Evolutionary conservation across 2,888 invertebrate species (phyloP), one percentile per base, ranked within the genome.

Genomic region (Drosophila nr. perissopoda): DNA sequence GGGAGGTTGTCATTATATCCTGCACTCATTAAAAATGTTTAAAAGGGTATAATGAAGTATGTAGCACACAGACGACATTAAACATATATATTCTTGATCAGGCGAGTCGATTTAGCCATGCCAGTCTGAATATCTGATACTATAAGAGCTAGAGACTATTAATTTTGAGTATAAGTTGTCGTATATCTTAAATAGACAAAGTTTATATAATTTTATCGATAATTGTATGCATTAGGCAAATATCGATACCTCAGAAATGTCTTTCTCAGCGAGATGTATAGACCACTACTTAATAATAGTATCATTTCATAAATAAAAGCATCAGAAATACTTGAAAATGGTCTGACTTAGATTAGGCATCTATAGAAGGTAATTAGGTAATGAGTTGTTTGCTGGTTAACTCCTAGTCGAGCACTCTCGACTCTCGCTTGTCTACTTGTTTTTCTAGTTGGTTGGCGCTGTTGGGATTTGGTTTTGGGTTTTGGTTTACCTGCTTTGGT

Each of bases 401-500:
- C 46, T 46, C 4, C 8, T 2, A 46, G 46, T 46, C 46, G 46
- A 25, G 46, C 46, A 25, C 25, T 4, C 46, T 16, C 16, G 25
- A 25, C 46, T 46, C 4, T 25, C 2, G 16, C 21, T 25, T 8
- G 25, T 2, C 16, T 13, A 33, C 36, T 31, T 52, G 48, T 59
- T 49, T 70, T 66, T 73, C 59, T 64, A 53, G 49, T 52, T 69
- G 77, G 34, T 27, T 78, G 62, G 53, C 57, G 36, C 59, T 48
- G 51, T 40, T 74, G 4, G 52, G 51, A 42, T 56, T 64, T 36
- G 58, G 66, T 80, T 38, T 29, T 25, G 38, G 62, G 62, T 82
- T 56, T 25, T n/a, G 62, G 66, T 82, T 88, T 84, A 88, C 89
- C 85, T 85, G 80, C 40, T 46, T 49, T 54, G 57, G 64, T 56